Evolutionary conservation across 2,888 invertebrate species (phyloP).

Genomic region (Protonemura montana): DNA sequence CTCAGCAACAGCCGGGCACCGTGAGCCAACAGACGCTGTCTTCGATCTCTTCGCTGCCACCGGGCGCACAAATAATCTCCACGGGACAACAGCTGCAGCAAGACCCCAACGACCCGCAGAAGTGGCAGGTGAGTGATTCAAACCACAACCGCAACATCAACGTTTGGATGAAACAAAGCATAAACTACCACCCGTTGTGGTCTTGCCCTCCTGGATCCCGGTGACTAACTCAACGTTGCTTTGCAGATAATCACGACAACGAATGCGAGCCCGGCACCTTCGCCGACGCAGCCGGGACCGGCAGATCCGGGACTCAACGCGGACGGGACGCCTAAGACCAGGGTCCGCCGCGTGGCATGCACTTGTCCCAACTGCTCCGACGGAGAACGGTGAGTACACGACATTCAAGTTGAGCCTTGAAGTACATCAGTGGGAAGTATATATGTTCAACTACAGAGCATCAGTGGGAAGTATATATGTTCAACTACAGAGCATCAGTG

Average conservation of each 20-base stretch:
- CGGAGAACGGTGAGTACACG: constrained; percentile 78
- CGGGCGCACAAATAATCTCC: constrained; percentile 55
- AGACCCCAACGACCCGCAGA: constrained; percentile 17
- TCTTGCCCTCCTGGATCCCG: too few species aligned
- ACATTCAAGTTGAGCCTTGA: too few species aligned
- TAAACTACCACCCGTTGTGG: too few species aligned
- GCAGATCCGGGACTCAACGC: constrained; percentile 54
- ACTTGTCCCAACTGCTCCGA: constrained; percentile 97
- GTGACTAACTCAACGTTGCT: background rate
- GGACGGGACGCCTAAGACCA: constrained; percentile 58
- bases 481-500: too few species aligned
- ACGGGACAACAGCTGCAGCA: constrained; percentile 51
- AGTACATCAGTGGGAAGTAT: too few species aligned
- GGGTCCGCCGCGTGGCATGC: constrained; percentile 90
- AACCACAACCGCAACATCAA: too few species aligned
- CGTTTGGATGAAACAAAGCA: too few species aligned
- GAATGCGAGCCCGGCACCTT: constrained; percentile 49
- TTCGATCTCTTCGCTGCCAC: constrained; percentile 51
- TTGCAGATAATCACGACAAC: constrained; percentile 74
- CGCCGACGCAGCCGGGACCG: constrained; percentile 41
- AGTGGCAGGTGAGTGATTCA: constrained; percentile 47
- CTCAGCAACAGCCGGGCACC: constrained; percentile 22
- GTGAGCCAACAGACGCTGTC: constrained; percentile 45
- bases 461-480: too few species aligned
- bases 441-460: too few species aligned